Base-by-base conservation (phyloP, 2,797 vertebrate species). In the Neosilurus hyrtlii region DNA sequence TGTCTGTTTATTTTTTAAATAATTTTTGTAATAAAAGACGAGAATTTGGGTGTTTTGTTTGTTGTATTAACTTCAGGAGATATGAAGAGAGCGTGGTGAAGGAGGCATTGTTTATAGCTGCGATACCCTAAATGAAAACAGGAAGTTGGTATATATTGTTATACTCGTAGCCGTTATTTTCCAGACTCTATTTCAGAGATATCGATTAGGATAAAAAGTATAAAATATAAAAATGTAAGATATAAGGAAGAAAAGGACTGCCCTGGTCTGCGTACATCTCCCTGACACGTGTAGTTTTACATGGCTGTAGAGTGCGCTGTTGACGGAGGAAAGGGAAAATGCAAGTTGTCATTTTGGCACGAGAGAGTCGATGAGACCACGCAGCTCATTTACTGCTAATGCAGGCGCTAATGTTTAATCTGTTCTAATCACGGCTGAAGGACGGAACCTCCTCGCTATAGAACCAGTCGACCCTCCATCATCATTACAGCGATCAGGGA, bases 361-460 rank as follows among this genome's bases (percentile, higher is more conserved):
- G 59, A 82, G 70, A 43, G 67, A 79, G 83, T 67, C 75, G 89
- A 91, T 82, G 89, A 90, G 74, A 82, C 84, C 56, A 79, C 79
- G 65, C 81, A 85, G 85, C 86, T 90, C 88, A 83, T 91, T 91
- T 89, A 83, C 81, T 20, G 11, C 90, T 92, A 91, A 93, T 91
- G 87, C 87, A 87, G 88, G 89, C 86, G 88, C 89, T 93, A 86
- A 90, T 89, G 88, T 88, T 86, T 88, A 86, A 91, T 92, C 91
- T 90, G 92, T 88, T 89, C 89, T 90, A 80, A 86, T 90, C 83
- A 73, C 16, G 75, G 81, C 86, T 84, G 67, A 84, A 77, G 74
- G 56, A 51, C 30, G 30, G 7, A 76, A 66, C 82, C 66, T 43
- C 30, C 18, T 76, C 10, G 3, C 54, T 61, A 35, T 6, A 30